Base-by-base conservation (phyloP, 2,113 vertebrate species). In the Xenopus borealis region DNA sequence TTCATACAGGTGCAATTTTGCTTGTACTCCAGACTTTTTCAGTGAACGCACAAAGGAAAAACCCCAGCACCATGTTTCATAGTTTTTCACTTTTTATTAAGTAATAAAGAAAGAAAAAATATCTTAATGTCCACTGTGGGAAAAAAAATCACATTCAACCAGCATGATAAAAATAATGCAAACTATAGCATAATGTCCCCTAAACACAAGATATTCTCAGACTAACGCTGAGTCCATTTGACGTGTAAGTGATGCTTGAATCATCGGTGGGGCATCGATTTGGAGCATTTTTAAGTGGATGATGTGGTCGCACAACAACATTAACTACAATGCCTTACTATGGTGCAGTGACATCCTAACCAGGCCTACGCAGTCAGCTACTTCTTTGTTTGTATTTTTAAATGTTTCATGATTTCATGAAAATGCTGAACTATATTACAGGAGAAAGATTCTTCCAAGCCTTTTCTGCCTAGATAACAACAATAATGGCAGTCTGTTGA, bases 111-210 rank as follows among this genome's bases (percentile, higher is more conserved):
- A 71, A 45, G 23, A 27, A 27, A 27, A 66, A 44, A 16, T 30
- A 80, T 83, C 82, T 88, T 85, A 85, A 40, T 55, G 33, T 80
- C 81, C 87, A 83, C 85, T 78, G 40, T 45, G 33, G 52, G 40
- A 66, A 40, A 47, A 65, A 67, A 52, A 40, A 64, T 72, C 80
- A 86, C 67, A 46, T 62, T 81, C 76, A 75, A 71, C 40, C 72
- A 78, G 82, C 72, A 65, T 7, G 53, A 81, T 72, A 57, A 64
- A 69, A 81, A 80, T 16, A 23, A 69, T 30, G 75, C 63, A 30
- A 59, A 18, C 23, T 53, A 79, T 65, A 78, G 75, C 74, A 69
- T 80, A 79, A 81, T 80, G 73, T 45, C 16, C 72, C 74, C 78
- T 79, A 83, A 71, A 72, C 46, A 19, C 58, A 77, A 80, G 20